These are phyloP conservation scores for Eurytoma adleriae DNA, from an alignment of 2,888 invertebrate species.

Conservation along the genomic window DNA sequence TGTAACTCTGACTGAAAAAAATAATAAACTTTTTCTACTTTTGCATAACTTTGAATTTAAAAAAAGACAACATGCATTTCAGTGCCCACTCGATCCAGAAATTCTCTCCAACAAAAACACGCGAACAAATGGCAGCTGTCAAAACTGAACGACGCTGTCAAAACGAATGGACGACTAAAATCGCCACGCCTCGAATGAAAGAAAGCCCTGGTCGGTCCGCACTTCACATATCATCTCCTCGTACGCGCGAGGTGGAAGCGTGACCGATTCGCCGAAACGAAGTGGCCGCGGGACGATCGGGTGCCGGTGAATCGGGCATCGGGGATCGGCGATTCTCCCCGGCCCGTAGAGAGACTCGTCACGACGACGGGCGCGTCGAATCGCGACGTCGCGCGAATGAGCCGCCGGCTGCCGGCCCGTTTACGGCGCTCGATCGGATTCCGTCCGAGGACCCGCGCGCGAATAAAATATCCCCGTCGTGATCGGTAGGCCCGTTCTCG, in stretches of 20 bases:
- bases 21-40: no score
- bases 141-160: neutral
- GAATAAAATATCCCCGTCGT: neutral
- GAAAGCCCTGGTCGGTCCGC: neutral
- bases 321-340: constrained; percentile 13
- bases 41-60: no score
- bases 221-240: constrained; percentile 34
- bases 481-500: neutral
- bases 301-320: constrained; percentile 5
- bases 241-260: constrained; percentile 5
- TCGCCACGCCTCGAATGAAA: neutral
- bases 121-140: neutral
- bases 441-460: constrained; percentile 3
- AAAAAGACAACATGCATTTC: no score
- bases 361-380: constrained; percentile 23
- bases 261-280: constrained; percentile 29
- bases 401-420: neutral
- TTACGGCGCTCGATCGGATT: no score
- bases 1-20: no score
- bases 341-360: neutral
- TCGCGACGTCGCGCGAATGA: constrained; percentile 24
- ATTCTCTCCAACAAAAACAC: no score
- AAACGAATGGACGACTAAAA: neutral
- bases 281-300: constrained; percentile 8
- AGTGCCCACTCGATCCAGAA: no score